Base-by-base conservation (phyloP, 2,888 invertebrate species). In the Toxonevra muliebris region DNA sequence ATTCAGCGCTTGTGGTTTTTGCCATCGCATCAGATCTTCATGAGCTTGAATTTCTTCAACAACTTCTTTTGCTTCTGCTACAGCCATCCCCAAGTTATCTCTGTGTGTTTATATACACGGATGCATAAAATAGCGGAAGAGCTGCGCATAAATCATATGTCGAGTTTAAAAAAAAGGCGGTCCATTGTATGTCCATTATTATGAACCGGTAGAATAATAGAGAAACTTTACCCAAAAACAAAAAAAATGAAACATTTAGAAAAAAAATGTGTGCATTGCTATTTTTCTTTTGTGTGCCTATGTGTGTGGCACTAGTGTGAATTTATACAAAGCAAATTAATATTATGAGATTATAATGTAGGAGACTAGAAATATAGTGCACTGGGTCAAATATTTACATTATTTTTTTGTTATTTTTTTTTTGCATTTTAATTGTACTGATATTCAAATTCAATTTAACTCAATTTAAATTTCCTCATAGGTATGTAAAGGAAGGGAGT, bases 111-210 rank as follows among this genome's bases (percentile, higher is more conserved):
- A 17, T 57, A 45, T 48, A 55, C 55, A 48, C 43, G 30, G 15
- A 30, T 53, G 54, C 60, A 45, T 52, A 60, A 54, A 60, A 57
- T 53, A 57, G 66, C 66, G 66, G 66, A 62, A 67, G 66, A 55
- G 58, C 30, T 62, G 66, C 41, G 58, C 66, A 67, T 67, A 67
- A 67, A 67, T 67, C 66, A 67, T 57, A 55, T 17, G 20, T 15
- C 7, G 30, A 30, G 30, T 7, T 30, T 30, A 30, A 30, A 30
- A 7, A 30, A 54, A 54, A 54, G 55, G 55, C 55, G 55, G 12
- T 19, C 17, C 30, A 30, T 30, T 2, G 30, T 30, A 30, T 7
- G 30, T 30, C 30, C 30, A 30, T 30, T 30, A 30, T 30, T 30
- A 30, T 30, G 30, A 30, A 30, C 30, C 30, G 30, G 30, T 30